Evolutionary conservation across 2,113 vertebrate species (phyloP), one percentile per base, ranked within the genome.

Genomic region (Menura novaehollandiae): DNA sequence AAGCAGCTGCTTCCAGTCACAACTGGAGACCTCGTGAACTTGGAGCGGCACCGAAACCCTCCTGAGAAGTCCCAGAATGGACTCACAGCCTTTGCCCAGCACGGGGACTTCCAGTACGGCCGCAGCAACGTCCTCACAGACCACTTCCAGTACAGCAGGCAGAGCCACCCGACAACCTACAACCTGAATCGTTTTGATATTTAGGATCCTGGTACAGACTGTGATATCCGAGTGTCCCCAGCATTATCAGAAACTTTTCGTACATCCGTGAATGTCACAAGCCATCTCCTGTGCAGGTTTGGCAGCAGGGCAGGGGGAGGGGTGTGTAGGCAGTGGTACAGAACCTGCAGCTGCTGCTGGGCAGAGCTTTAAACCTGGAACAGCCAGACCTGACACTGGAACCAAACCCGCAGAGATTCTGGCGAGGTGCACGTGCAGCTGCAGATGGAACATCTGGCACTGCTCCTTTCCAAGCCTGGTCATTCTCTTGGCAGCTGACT

Each of bases 91-190:
- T 99, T 98, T 86, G 93, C 97, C 8, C 98, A 98, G 9, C 98
- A 97, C 1, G 97, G 97, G 2, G 98, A 99, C 95, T 98, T 98
- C 24, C 99, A 98, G 96, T 98, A 99, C 5, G 95, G 94, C 84
- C 98, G 98, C 80, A 98, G 96, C 98, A 98, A 91, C 6, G 86
- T 98, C 79, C 95, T 99, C 26, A 98, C 98, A 32, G 99, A 99
- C 72, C 99, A 99, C 90, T 99, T 99, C 95, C 99, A 99, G 97
- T 99, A 99, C 73, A 97, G 89, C 93, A 97, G 99, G 47, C 99
- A 99, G 93, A 91, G 90, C 96, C 98, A 99, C 73, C 98, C 98
- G 3, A 41, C 97, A 26, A 68, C 98, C 49, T 98, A 98, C 93
- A 95, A 77, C 89, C 78, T 98, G 63, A 98, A 98, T 26, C 98